Evolutionary conservation across 1,140 invertebrate genomes (phyloP).

Genomic region (Trypoxylus dichotomus): DNA sequence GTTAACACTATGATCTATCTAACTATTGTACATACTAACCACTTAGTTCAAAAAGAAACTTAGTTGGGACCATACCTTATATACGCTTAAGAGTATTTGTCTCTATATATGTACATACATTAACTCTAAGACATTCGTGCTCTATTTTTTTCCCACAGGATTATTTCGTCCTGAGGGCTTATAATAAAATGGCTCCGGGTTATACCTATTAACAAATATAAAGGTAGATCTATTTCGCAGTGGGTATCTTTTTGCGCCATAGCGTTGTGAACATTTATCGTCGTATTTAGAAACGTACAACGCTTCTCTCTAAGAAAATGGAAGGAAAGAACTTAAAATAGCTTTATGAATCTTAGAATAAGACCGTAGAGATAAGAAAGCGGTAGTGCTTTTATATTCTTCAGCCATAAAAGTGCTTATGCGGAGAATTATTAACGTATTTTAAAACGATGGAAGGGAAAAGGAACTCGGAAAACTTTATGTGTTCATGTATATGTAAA

Average conservation of each 20-base stretch:
- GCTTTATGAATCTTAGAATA: neutral
- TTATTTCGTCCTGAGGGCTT: too few species aligned
- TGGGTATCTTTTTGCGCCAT: neutral
- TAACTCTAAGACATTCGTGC: too few species aligned
- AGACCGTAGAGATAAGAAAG: neutral
- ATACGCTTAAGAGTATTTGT: too few species aligned
- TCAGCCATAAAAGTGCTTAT: neutral
- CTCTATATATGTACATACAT: too few species aligned
- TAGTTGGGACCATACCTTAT: too few species aligned
- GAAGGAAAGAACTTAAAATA: neutral
- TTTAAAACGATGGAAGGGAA: neutral
- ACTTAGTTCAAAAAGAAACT: too few species aligned
- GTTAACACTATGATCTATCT: too few species aligned
- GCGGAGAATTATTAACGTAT: neutral
- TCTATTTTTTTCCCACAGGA: neutral
- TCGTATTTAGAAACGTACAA: neutral
- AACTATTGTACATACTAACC: too few species aligned
- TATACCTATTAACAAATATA: neutral
- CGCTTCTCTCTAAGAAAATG: neutral
- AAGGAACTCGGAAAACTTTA: neutral
- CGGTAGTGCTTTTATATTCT: neutral
- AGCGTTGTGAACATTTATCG: neutral
- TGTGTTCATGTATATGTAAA: neutral
- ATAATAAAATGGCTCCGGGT: too few species aligned
- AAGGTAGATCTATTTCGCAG: neutral